Conservation (phyloP, 37 sponge, comb jelly and placozoan genomes). For the Crambe crambe region DNA sequence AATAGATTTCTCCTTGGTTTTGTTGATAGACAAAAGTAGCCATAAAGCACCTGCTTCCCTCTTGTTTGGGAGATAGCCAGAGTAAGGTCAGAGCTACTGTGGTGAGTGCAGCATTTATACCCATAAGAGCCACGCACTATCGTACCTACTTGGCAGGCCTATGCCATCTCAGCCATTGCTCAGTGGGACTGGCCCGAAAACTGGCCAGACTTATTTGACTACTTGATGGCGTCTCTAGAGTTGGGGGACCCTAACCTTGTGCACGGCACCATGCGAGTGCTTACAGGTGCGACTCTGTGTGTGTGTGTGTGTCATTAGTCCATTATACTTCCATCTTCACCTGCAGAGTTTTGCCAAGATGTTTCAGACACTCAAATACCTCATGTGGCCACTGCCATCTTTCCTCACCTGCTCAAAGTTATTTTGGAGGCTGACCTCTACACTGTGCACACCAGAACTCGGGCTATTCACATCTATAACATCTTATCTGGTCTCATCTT, state of each 20-base stretch:
- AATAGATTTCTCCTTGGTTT: too few species aligned
- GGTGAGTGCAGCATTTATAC: constrained; percentile 19
- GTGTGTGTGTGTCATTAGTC: neutral
- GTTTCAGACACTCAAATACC: constrained; percentile 57
- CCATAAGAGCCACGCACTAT: neutral
- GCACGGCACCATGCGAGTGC: constrained; percentile 79
- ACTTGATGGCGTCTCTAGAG: constrained; percentile 35
- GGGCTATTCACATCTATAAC: constrained; percentile 63
- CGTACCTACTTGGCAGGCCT: constrained; percentile 52
- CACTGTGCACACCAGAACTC: constrained; percentile 40
- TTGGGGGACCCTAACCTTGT: constrained; percentile 51
- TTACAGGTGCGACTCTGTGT: constrained; percentile 38
- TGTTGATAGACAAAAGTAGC: constrained; percentile 35
- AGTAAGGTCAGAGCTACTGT: constrained; percentile 71
- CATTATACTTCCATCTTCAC: neutral
- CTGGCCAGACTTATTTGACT: constrained; percentile 74
- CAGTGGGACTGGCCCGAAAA: constrained; percentile 82
- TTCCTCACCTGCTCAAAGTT: constrained; percentile 59
- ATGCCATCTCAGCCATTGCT: constrained; percentile 77
- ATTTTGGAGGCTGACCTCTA: constrained; percentile 47
- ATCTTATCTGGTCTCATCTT: constrained; percentile 40
- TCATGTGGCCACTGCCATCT: constrained; percentile 47
- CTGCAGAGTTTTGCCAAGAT: constrained; percentile 65
- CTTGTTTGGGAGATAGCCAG: constrained; percentile 39
- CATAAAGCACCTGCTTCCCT: constrained; percentile 53